Conservation (phyloP, 2,113 vertebrate genomes). For the Pollimyrus isidori region DNA sequence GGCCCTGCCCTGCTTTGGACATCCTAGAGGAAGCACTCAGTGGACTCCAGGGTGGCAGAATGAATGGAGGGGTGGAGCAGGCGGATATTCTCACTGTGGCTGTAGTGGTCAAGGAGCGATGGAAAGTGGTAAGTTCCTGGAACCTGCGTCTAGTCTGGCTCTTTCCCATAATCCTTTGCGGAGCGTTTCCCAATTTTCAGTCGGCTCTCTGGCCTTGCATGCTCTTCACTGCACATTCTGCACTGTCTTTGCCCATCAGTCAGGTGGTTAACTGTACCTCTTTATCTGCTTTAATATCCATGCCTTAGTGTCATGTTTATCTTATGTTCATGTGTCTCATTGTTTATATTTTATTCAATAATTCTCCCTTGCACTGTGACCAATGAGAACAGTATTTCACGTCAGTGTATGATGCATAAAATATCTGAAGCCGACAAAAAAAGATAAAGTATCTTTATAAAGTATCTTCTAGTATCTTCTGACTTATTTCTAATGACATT, state of each 20-base stretch:
- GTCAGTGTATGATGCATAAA: neutral
- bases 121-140: slow-evolving; percentile 88
- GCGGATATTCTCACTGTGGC: slow-evolving; percentile 88
- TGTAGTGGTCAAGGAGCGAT: slow-evolving; percentile 94
- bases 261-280: neutral
- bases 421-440: neutral
- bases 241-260: neutral
- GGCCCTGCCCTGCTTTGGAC: slow-evolving; percentile 30
- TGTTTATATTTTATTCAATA: neutral
- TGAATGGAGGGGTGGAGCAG: slow-evolving; percentile 92
- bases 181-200: neutral
- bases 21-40: slow-evolving; percentile 41
- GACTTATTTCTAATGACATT: neutral
- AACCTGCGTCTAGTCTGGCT: slow-evolving; percentile 14
- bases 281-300: neutral
- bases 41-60: slow-evolving; percentile 62
- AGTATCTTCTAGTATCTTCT: neutral
- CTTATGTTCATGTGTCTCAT: neutral
- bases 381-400: neutral
- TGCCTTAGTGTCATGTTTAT: neutral
- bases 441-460: neutral
- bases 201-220: no score
- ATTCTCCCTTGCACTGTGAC: neutral
- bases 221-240: neutral
- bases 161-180: neutral